Evolutionary conservation across 2,888 invertebrate species (phyloP).

Genomic region (Agrypnus murinus): DNA sequence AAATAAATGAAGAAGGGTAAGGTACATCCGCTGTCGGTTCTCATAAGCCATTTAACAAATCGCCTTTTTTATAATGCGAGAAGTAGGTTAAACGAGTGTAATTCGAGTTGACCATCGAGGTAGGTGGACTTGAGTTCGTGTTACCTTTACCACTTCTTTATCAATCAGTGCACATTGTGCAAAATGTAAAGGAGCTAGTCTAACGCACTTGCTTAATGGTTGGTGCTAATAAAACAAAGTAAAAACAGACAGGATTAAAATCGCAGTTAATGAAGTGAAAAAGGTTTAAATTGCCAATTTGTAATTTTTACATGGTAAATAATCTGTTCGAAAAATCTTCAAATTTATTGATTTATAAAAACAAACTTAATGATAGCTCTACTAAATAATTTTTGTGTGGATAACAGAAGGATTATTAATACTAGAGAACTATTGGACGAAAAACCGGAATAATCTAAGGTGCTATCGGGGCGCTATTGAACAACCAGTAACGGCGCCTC

Average conservation of each 20-base stretch:
- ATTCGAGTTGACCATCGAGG: conserved; percentile 53
- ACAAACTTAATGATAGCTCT: too few species aligned
- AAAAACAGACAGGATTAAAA: neutral
- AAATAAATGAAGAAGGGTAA: conserved; percentile 5
- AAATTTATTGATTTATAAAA: too few species aligned
- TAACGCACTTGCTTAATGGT: neutral
- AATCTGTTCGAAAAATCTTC: too few species aligned
- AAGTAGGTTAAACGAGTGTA: conserved; percentile 50
- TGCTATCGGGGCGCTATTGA: conserved; percentile 48
- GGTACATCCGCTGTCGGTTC: conserved; percentile 39
- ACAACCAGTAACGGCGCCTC: conserved; percentile 64
- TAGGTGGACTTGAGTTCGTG: conserved; percentile 54
- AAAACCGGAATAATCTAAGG: conserved; percentile 40
- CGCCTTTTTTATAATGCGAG: conserved; percentile 41
- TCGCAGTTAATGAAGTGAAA: too few species aligned
- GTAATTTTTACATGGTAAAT: too few species aligned
- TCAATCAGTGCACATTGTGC: conserved; percentile 41
- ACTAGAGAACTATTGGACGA: too few species aligned
- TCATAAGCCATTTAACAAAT: conserved; percentile 38
- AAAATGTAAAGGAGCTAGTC: conserved; percentile 33
- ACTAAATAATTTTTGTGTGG: too few species aligned
- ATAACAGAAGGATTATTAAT: too few species aligned
- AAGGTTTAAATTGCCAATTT: too few species aligned
- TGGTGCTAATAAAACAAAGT: neutral
- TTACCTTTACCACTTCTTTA: conserved; percentile 53